These are phyloP conservation scores for Tubiluchus corallicola DNA, from an alignment of 2,888 invertebrate genomes.

Conservation along the genomic window DNA sequence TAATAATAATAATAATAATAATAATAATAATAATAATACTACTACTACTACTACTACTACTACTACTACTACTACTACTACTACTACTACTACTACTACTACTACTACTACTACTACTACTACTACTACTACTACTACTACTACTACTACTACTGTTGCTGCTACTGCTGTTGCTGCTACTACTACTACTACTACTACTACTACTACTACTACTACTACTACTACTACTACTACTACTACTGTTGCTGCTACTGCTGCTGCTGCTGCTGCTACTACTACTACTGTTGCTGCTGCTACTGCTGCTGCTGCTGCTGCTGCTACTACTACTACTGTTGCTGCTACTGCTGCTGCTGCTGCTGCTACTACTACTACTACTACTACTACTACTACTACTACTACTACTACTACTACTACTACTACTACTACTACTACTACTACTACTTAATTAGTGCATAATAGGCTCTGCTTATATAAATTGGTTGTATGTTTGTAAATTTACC, in stretches of 20 bases:
- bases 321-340: constrained; percentile 3
- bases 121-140: constrained; percentile 1
- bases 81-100: constrained; percentile 3
- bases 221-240: constrained; percentile 3
- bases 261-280: constrained; percentile 3
- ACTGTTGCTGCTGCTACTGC: constrained; percentile 3
- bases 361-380: constrained; percentile 3
- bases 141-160: constrained; percentile 3
- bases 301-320: neutral
- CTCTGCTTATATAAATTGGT: too few relatives aligned
- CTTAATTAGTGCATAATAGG: constrained; percentile 3
- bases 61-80: constrained; percentile 3
- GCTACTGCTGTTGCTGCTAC: constrained; percentile 3
- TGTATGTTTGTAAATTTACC: too few relatives aligned
- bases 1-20: too few relatives aligned
- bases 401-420: constrained; percentile 3
- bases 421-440: constrained; percentile 3
- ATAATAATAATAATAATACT: too few relatives aligned
- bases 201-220: constrained; percentile 1
- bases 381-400: constrained; percentile 3
- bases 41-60: constrained; percentile 1
- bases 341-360: constrained; percentile 3
- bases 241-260: constrained; percentile 3
- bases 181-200: constrained; percentile 3
- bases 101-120: constrained; percentile 3